These are phyloP conservation scores for Astatoreochromis straeleni DNA, from an alignment of 2,113 vertebrate genomes.

Conservation along the genomic window DNA sequence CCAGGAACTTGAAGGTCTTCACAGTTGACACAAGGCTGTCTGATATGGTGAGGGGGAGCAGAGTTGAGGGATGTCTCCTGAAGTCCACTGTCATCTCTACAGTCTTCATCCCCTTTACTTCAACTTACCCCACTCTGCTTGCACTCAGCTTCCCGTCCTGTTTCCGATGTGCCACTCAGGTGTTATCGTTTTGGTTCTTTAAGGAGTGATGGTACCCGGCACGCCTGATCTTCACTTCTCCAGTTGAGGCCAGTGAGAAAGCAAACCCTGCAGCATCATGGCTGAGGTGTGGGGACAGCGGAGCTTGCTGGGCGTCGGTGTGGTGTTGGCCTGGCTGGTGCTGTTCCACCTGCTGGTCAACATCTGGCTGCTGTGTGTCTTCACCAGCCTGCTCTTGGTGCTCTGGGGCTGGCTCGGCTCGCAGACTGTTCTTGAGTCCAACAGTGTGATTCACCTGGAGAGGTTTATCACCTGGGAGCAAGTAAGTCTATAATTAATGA, in stretches of 20 bases:
- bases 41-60: no score
- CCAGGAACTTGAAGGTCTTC: no score
- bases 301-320: conserved; percentile 68
- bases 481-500: neutral
- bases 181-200: neutral
- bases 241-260: neutral
- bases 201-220: neutral
- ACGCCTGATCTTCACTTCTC: neutral
- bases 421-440: conserved; percentile 46
- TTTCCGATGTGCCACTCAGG: neutral
- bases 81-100: no score
- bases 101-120: no score
- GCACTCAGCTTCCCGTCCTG: neutral
- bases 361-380: conserved; percentile 79
- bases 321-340: conserved; percentile 77
- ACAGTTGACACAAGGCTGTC: no score
- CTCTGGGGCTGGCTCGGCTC: conserved; percentile 85
- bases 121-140: neutral
- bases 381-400: conserved; percentile 76
- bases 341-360: conserved; percentile 82
- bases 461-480: conserved; percentile 73
- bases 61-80: no score
- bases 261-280: conserved; percentile 12
- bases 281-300: conserved; percentile 62
- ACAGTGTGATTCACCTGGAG: conserved; percentile 79